These are phyloP conservation scores for Acanthornis magna DNA, from an alignment of 2,797 vertebrate species.

Conservation along the genomic window DNA sequence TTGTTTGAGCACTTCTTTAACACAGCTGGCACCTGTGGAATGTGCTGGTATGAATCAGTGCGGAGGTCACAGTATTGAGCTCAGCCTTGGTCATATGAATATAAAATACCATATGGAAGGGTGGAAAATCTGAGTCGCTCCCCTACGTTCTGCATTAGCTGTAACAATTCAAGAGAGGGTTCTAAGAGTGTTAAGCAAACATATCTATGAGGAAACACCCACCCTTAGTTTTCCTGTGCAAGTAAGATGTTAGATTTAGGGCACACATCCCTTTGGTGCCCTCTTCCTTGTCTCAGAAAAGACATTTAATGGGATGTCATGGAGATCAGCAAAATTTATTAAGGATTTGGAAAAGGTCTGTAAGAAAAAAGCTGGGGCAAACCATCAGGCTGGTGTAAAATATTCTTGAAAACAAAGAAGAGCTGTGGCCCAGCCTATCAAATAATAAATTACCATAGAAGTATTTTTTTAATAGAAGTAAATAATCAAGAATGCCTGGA, in stretches of 20 bases:
- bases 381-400: neutral
- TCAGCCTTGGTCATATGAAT: neutral
- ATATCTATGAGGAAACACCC: neutral
- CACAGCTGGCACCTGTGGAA: neutral
- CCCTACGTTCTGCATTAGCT: neutral
- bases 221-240: neutral
- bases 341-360: neutral
- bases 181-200: neutral
- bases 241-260: neutral
- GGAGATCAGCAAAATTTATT: neutral
- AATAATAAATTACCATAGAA: neutral
- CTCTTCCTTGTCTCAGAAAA: neutral
- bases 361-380: neutral
- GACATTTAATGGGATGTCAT: neutral
- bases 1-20: neutral
- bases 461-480: neutral
- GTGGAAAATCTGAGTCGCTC: neutral
- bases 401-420: neutral
- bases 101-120: neutral
- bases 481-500: neutral
- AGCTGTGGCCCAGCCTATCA: neutral
- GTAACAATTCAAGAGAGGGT: neutral
- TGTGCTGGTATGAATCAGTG: neutral
- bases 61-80: neutral
- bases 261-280: neutral